Evolutionary conservation across 1,140 invertebrate genomes (phyloP).

Genomic region (Drosophila tani): DNA sequence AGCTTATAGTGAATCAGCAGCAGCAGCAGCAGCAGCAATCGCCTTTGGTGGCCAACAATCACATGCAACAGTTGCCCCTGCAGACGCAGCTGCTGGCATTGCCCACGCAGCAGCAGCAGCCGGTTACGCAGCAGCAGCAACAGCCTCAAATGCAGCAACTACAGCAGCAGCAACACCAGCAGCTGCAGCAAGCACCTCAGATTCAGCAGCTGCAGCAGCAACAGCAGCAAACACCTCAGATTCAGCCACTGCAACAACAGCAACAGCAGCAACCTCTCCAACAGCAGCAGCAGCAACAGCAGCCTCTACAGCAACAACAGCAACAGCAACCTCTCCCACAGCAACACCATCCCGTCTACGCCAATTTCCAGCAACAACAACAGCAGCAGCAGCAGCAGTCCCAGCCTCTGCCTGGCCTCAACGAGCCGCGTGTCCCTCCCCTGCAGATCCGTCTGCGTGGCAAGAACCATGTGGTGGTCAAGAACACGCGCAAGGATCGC

Average conservation of each 20-base stretch:
- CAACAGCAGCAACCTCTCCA: slow-evolving; percentile 17
- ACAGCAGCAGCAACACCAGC: slow-evolving; percentile 27
- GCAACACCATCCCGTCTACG: slow-evolving; percentile 51
- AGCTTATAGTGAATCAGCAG: slow-evolving; percentile 44
- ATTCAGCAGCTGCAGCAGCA: slow-evolving; percentile 34
- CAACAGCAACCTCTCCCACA: too few relatives aligned
- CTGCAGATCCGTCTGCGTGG: slow-evolving; percentile 95
- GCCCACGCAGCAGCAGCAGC: slow-evolving; percentile 35
- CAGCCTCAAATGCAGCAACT: slow-evolving; percentile 68
- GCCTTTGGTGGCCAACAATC: slow-evolving; percentile 18
- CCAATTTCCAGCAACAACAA: slow-evolving; percentile 52
- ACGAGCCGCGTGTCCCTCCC: slow-evolving; percentile 93
- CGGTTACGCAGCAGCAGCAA: slow-evolving; percentile 39
- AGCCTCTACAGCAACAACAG: slow-evolving; percentile 41
- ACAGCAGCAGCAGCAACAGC: slow-evolving; percentile 35
- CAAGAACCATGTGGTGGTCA: slow-evolving; percentile 94
- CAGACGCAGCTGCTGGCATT: slow-evolving; percentile 56
- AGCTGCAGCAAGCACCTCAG: slow-evolving; percentile 18
- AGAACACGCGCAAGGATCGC: slow-evolving; percentile 91
- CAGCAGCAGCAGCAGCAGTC: slow-evolving; percentile 62
- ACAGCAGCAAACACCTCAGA: slow-evolving; percentile 16
- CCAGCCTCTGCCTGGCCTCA: slow-evolving; percentile 82
- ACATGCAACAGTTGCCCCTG: slow-evolving; percentile 45
- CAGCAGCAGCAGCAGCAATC: slow-evolving; percentile 45
- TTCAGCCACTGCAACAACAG: slow-evolving; percentile 30